phyloP scores from a whole-genome alignment of 2,797 vertebrate genomes.

The Protosalanx chinensis region DNA sequence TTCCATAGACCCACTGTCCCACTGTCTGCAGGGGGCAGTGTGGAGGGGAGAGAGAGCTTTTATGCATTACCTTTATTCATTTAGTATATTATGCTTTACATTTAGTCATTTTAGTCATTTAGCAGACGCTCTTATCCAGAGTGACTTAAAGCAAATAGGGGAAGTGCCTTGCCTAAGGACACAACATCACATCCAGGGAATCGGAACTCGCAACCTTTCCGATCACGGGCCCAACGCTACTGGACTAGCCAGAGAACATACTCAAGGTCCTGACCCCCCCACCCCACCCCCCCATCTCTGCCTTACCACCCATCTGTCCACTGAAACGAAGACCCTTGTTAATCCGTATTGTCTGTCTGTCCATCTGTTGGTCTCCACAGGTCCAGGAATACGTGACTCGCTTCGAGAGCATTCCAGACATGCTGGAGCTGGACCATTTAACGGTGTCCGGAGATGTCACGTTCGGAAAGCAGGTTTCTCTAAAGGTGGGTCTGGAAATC shows the following conservation, averaged over 20 bases:
- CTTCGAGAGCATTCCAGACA: slow-evolving; percentile 97
- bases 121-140: too few relatives aligned
- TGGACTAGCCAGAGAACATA: too few relatives aligned
- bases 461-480: slow-evolving; percentile 92
- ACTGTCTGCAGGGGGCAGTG: neutral
- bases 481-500: slow-evolving; percentile 78
- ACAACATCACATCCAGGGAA: too few relatives aligned
- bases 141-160: too few relatives aligned
- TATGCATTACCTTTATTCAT: too few relatives aligned
- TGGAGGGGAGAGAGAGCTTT: too few relatives aligned
- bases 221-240: too few relatives aligned
- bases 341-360: neutral
- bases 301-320: neutral
- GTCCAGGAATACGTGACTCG: slow-evolving; percentile 94
- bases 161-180: too few relatives aligned
- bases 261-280: neutral
- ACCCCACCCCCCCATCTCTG: neutral
- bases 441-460: slow-evolving; percentile 98
- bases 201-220: too few relatives aligned
- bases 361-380: slow-evolving; percentile 57
- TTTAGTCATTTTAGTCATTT: too few relatives aligned
- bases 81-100: too few relatives aligned
- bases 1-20: neutral
- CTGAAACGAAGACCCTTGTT: neutral
- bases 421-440: slow-evolving; percentile 97